Evolutionary conservation across 1,140 invertebrate genomes (phyloP).

Genomic region (Hormaphis cornu): DNA sequence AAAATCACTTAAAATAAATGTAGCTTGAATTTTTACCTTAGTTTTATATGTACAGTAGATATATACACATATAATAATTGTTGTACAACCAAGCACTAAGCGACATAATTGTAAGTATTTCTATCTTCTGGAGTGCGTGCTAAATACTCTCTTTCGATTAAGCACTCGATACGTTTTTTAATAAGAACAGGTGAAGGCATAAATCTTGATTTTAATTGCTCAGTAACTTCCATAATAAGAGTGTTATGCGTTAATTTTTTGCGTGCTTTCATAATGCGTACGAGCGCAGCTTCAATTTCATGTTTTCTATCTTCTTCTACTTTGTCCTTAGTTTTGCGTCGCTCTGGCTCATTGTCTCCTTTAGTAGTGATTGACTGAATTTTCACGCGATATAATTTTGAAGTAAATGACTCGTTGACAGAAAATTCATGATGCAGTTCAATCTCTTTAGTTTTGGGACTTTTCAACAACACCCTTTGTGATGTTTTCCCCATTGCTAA

Average conservation of each 20-base stretch:
- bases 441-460: slow-evolving; percentile 91
- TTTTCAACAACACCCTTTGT: slow-evolving; percentile 89
- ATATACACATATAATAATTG: neutral
- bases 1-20: no score
- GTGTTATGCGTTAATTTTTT: slow-evolving; percentile 92
- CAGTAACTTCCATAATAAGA: slow-evolving; percentile 93
- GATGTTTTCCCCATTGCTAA: slow-evolving; percentile 94
- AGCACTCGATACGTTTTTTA: slow-evolving; percentile 96
- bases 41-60: neutral
- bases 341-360: slow-evolving; percentile 96
- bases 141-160: slow-evolving; percentile 98
- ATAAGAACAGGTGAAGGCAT: slow-evolving; percentile 95
- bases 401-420: slow-evolving; percentile 96
- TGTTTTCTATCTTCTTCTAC: slow-evolving; percentile 98
- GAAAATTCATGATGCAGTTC: slow-evolving; percentile 84
- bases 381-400: slow-evolving; percentile 90
- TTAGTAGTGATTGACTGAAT: slow-evolving; percentile 92
- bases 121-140: slow-evolving; percentile 90
- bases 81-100: neutral
- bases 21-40: slow-evolving; percentile 2
- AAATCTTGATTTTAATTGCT: slow-evolving; percentile 92
- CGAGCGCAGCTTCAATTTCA: slow-evolving; percentile 99
- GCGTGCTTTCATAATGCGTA: slow-evolving; percentile 98
- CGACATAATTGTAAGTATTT: slow-evolving; percentile 28
- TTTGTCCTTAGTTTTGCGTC: slow-evolving; percentile 93